phyloP scores from a whole-genome alignment of 2,888 invertebrate species.

The Tethea ocularis region DNA sequence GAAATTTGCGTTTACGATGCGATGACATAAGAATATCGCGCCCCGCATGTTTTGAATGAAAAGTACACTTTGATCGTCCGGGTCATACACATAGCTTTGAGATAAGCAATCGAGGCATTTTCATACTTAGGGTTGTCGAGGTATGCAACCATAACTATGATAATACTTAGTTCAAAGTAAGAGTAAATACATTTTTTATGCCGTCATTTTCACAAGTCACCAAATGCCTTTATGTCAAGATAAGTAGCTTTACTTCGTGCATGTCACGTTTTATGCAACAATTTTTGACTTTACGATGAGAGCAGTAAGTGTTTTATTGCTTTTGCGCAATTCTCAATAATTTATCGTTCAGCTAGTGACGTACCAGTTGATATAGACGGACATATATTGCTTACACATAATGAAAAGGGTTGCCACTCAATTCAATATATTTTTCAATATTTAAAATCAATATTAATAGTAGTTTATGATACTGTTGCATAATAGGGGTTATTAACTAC shows the following conservation, averaged over 20 bases:
- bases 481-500: too few relatives aligned
- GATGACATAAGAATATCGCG: background rate
- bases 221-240: background rate
- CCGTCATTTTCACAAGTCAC: too few relatives aligned
- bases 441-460: too few relatives aligned
- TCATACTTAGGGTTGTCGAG: background rate
- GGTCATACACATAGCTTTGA: background rate
- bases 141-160: background rate
- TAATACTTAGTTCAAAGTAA: too few relatives aligned
- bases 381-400: background rate
- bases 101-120: conserved; percentile 1
- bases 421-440: too few relatives aligned
- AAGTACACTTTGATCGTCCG: background rate
- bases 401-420: background rate
- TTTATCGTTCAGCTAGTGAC: background rate
- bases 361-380: background rate
- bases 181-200: too few relatives aligned
- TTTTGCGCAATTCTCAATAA: background rate
- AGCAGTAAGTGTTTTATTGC: background rate
- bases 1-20: background rate
- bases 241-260: background rate
- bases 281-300: background rate
- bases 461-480: too few relatives aligned
- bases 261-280: background rate
- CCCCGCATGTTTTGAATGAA: background rate